Base-by-base conservation (phyloP, 2,113 vertebrate species). In the Trematomus loennbergii region DNA sequence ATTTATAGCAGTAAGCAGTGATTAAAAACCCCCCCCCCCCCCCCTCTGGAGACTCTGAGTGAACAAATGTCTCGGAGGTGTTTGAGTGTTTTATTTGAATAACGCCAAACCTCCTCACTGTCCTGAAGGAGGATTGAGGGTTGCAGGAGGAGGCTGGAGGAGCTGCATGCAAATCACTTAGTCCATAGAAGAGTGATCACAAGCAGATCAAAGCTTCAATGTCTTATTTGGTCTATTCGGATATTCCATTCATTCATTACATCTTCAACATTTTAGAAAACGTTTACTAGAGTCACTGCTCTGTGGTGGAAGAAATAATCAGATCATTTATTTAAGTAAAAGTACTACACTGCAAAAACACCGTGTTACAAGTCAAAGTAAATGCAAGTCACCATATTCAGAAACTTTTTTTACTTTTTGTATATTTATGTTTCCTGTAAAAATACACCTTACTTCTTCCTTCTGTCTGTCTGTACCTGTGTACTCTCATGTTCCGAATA, bases 11-110 rank as follows among this genome's bases (percentile, higher is more conserved):
- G 71, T 13, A 18, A 66, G 57, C 54, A 49, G 8, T 33, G 40
- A 62, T 83, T 78, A 66, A 75, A 85, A 75, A 43, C 43, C 9
- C 43, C 9, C 48, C 52, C 78, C 59, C 36, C 48, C 55, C 78
- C 55, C 36, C 48, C n/a, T n/a, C n/a, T n/a, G 16, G 62, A 68
- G 75, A 83, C 46, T 46, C 20, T 13, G 58, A 0, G 0, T 3
- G 22, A 86, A 72, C 40, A 75, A 82, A 73, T 73, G 58, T 79
- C 77, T 85, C 2, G 0, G 73, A 79, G 87, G 72, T n/a, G 13
- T 81, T 33, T 5, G 36, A 82, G 33, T 20, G 70, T 82, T 83
- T 82, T 25, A 76, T 84, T 78, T 48, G 64, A 48, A 20, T 52
- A 54, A 29, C n/a, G 18, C 62, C 18, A 25, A 36, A 46, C 52